These are phyloP conservation scores for Eledona agricola DNA, from an alignment of 2,888 invertebrate genomes.

Conservation along the genomic window DNA sequence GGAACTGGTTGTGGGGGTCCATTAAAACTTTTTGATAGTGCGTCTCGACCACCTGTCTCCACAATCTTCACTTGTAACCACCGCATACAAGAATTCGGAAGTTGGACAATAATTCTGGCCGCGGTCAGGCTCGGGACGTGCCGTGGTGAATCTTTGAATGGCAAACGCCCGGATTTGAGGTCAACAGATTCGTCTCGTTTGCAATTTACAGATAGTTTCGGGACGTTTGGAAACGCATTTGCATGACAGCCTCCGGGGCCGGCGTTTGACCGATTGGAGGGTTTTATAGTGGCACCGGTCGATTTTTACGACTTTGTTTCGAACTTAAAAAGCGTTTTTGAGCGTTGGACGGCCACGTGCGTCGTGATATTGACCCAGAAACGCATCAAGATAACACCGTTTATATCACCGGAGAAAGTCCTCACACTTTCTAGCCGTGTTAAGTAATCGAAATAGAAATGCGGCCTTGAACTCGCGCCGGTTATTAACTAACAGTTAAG, in stretches of 20 bases:
- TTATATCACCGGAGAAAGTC: constrained; percentile 51
- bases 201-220: no score
- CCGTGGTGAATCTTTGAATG: constrained; percentile 1
- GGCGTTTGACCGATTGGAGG: no score
- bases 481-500: constrained; percentile 10
- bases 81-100: no score
- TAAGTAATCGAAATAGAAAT: constrained; percentile 32
- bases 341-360: constrained; percentile 23
- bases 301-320: no score
- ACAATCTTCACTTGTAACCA: no score
- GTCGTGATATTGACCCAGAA: constrained; percentile 51
- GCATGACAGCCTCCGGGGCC: no score
- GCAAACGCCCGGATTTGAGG: constrained; percentile 7
- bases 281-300: no score
- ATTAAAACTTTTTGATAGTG: no score
- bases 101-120: constrained; percentile 3
- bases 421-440: constrained; percentile 44
- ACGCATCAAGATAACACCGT: constrained; percentile 47
- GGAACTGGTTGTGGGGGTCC: constrained; percentile 25
- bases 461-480: constrained; percentile 30
- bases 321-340: no score
- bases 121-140: neutral
- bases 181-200: constrained; percentile 2
- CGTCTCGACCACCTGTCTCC: no score
- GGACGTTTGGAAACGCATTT: neutral